Evolutionary conservation across 2,113 vertebrate genomes (phyloP), one percentile per base, ranked within the genome.

Genomic region (Chrysochloris asiatica): DNA sequence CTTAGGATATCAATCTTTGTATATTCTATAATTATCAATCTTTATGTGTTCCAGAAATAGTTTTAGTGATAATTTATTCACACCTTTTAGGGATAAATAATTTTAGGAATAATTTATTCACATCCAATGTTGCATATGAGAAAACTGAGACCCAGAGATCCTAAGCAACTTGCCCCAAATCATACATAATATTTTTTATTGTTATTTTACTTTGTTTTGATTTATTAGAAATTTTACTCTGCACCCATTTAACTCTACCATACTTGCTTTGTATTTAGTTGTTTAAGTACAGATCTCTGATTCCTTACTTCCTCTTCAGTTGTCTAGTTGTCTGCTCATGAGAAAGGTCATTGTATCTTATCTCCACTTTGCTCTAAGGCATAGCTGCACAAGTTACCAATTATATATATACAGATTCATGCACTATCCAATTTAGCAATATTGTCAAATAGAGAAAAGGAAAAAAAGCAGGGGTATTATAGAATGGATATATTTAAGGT

Each of bases 81-180:
- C n/a, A n/a, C n/a, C n/a, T n/a, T n/a, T n/a, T n/a, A n/a, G n/a
- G n/a, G n/a, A n/a, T n/a, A n/a, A n/a, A n/a, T 86, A 92, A 56
- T 47, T 89, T 75, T 12, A 72, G 38, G 45, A 36, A 71, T 93
- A 76, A 94, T 89, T 91, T 93, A n/a, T 47, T 80, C 67, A 90
- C 65, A 54, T 73, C 17, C 38, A 30, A 47, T 87, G 86, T 78
- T 79, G 56, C 38, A 63, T 59, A 50, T 63, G 24, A 91, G 36
- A 93, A 88, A 91, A 65, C 45, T 47, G 56, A 87, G 26, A 30
- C 28, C 59, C 61, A 72, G 65, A 54, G 6, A 48, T 7, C 26
- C 50, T 72, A 38, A 82, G 4, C 77, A 26, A 86, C 72, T 83
- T 94, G 73, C n/a, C 28, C 30, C 11, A 11, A 61, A 61, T 87